Conservation (phyloP, 2,113 vertebrate genomes). For the Centropus unirufus region DNA sequence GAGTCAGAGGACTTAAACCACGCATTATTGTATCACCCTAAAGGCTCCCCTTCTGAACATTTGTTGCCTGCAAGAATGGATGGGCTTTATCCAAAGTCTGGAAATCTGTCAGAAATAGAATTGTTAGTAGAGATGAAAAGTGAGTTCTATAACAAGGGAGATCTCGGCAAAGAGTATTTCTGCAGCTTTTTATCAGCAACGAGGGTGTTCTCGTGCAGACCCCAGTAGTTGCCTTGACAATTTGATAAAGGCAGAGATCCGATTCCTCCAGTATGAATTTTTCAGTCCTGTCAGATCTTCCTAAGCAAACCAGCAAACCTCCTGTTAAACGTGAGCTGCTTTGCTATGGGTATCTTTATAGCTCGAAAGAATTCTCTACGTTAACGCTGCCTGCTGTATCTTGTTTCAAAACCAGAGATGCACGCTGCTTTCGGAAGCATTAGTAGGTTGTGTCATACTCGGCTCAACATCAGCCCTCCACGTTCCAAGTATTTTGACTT, state of each 20-base stretch:
- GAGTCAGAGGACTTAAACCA: not conserved
- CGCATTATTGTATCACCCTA: not conserved
- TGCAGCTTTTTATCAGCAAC: not conserved
- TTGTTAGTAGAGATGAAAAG: not conserved
- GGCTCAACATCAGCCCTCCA: not conserved
- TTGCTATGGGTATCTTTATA: not conserved
- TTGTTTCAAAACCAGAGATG: not conserved
- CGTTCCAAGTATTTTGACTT: not conserved
- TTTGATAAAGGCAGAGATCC: not conserved
- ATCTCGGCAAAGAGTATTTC: not conserved
- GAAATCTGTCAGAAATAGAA: not conserved
- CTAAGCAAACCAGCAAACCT: not conserved
- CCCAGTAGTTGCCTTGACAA: not conserved
- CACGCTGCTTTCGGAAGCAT: not conserved
- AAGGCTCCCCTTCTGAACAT: not conserved
- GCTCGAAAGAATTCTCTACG: not conserved
- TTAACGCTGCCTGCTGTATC: not conserved
- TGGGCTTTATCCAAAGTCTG: not conserved
- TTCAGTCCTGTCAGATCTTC: not conserved
- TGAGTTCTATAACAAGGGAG: not conserved
- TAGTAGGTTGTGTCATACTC: not conserved
- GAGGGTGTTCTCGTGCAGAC: not conserved
- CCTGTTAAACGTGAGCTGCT: not conserved
- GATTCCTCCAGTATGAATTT: not conserved
- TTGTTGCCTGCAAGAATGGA: not conserved